These are phyloP conservation scores for Sebastes glaucus DNA, from an alignment of 2,797 vertebrate species.

Conservation along the genomic window DNA sequence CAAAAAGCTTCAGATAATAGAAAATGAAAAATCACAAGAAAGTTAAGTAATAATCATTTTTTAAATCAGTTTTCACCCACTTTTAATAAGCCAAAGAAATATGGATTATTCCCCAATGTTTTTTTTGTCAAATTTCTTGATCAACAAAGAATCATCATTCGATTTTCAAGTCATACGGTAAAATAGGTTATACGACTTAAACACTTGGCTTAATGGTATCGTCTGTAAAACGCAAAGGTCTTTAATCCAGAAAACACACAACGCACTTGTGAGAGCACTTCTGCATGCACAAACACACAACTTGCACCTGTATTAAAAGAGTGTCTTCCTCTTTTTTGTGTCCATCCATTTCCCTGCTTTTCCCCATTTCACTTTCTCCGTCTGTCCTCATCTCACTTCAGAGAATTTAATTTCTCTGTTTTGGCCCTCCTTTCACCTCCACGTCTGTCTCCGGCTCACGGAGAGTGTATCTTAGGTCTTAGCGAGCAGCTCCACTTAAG, in stretches of 20 bases:
- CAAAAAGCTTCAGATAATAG: not conserved
- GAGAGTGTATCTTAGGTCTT: constrained; percentile 30
- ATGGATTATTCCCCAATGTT: not conserved
- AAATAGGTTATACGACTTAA: not conserved
- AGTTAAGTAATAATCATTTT: too few relatives aligned
- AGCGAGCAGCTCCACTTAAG: constrained; percentile 45
- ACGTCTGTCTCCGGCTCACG: not conserved
- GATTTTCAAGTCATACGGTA: not conserved
- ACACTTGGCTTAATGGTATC: not conserved
- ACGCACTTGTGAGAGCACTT: not conserved
- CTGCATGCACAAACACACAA: not conserved
- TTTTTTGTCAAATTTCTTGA: not conserved
- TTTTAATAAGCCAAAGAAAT: not conserved
- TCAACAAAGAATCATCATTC: not conserved
- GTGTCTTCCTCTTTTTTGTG: not conserved
- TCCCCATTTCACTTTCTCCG: not conserved
- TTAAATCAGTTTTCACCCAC: not conserved
- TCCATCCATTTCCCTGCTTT: not conserved
- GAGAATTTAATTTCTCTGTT: constrained; percentile 20
- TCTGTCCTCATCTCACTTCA: constrained; percentile 20
- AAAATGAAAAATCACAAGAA: not conserved
- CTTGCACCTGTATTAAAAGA: not conserved
- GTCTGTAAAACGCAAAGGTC: not conserved
- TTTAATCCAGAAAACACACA: not conserved
- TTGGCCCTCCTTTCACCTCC: constrained; percentile 13